Evolutionary conservation across 2,113 vertebrate genomes (phyloP).

Genomic region (Aldabrachelys gigantea): DNA sequence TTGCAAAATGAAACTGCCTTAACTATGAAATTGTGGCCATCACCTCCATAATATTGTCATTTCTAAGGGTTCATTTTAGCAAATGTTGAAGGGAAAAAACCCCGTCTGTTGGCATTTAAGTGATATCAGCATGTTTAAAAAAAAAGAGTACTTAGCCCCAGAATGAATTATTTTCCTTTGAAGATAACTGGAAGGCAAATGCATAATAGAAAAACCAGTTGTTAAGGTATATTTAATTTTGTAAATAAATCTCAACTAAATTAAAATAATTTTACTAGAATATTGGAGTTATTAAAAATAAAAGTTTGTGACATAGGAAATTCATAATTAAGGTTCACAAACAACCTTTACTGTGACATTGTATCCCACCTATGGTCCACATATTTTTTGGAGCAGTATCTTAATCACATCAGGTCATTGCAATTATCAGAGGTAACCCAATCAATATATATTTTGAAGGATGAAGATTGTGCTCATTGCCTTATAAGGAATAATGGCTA

Average conservation of each 20-base stretch:
- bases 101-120: not conserved
- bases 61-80: not conserved
- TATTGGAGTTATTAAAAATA: slow-evolving; percentile 4
- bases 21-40: not conserved
- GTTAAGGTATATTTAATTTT: not conserved
- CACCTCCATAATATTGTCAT: not conserved
- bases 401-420: not conserved
- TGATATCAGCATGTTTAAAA: not conserved
- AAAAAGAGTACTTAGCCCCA: not conserved
- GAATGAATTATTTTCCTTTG: not conserved
- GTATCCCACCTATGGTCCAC: not conserved
- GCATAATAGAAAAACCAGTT: not conserved
- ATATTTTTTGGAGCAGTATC: not conserved
- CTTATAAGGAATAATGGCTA: not conserved
- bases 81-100: not conserved
- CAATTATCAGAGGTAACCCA: not conserved
- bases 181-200: not conserved
- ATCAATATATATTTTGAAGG: not conserved
- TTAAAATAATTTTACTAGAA: not conserved
- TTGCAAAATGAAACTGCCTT: not conserved
- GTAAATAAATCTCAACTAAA: not conserved
- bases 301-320: not conserved
- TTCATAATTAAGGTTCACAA: not conserved
- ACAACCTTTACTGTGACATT: not conserved
- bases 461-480: not conserved